Percentiles rank a stretch among this genome's conserved stretches.
Evolutionary conservation across 1,140 invertebrate species (phyloP).

Genomic region (Protaetia brevitarsis): DNA sequence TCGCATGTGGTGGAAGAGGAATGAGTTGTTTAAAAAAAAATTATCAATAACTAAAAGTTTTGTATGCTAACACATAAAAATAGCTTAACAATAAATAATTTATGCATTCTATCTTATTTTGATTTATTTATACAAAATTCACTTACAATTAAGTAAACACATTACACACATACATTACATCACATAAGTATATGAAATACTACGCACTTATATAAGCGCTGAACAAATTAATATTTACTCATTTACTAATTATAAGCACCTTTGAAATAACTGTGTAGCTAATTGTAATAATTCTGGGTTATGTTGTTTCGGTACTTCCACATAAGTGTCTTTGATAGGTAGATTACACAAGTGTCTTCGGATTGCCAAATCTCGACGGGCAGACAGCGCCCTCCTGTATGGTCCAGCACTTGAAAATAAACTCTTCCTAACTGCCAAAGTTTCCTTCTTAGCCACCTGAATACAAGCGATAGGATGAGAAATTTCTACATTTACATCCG

Average conservation of each 20-base stretch:
- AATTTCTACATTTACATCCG: slow-evolving; percentile 25
- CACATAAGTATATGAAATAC: too few relatives aligned
- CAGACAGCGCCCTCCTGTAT: slow-evolving; percentile 59
- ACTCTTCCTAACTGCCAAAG: slow-evolving; percentile 45
- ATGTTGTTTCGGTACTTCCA: slow-evolving; percentile 44
- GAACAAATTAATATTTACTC: background rate
- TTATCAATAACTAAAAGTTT: too few relatives aligned
- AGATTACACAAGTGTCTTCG: slow-evolving; percentile 61
- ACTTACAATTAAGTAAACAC: too few relatives aligned
- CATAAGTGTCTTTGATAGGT: slow-evolving; percentile 54
- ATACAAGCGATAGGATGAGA: slow-evolving; percentile 60
- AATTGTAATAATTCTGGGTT: slow-evolving; percentile 45
- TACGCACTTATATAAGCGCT: too few relatives aligned
- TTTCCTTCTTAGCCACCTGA: slow-evolving; percentile 54
- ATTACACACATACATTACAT: too few relatives aligned
- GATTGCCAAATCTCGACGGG: slow-evolving; percentile 62
- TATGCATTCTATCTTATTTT: too few relatives aligned
- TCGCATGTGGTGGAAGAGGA: background rate
- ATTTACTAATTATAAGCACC: slow-evolving; percentile 31
- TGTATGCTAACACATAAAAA: too few relatives aligned
- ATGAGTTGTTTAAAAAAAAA: too few relatives aligned
- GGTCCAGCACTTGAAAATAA: slow-evolving; percentile 53
- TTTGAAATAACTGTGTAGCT: slow-evolving; percentile 43
- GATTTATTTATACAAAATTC: too few relatives aligned
- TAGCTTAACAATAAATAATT: too few relatives aligned